Conservation (phyloP, 2,797 vertebrate genomes). For the Pangasius macronema region DNA sequence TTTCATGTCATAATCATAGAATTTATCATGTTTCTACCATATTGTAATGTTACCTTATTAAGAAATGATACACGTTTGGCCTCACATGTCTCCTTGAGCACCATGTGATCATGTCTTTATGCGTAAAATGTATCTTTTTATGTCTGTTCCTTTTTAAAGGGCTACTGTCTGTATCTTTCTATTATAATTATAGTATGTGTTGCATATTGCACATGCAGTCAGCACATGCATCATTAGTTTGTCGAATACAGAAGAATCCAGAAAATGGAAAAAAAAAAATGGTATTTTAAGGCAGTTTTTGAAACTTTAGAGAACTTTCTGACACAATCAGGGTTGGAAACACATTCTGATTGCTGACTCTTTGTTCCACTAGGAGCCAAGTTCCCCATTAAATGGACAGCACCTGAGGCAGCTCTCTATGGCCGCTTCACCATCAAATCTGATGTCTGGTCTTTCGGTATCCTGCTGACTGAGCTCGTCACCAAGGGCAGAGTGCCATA, state of each 20-base stretch:
- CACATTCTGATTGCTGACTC: not conserved
- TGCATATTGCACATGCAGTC: not conserved
- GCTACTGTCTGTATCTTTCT: no score
- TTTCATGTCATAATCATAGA: not conserved
- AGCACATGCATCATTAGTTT: not conserved
- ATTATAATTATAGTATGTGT: not conserved
- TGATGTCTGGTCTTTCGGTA: conserved; percentile 97
- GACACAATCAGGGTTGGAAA: not conserved
- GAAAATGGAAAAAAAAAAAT: not conserved
- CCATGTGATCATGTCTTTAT: not conserved
- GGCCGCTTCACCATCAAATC: conserved; percentile 98
- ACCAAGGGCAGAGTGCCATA: conserved; percentile 97
- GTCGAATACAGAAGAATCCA: not conserved
- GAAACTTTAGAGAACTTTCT: not conserved
- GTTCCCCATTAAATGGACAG: conserved; percentile 98
- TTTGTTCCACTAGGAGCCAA: conserved; percentile 83
- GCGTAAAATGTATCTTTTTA: not conserved
- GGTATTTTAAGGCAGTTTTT: not conserved
- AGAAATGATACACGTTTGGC: not conserved
- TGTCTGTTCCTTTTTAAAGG: not conserved
- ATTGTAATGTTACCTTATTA: not conserved
- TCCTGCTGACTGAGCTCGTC: conserved; percentile 94
- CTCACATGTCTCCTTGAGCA: not conserved
- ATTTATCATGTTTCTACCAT: not conserved
- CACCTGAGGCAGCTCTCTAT: conserved; percentile 92